Evolutionary conservation across 2,797 vertebrate species (phyloP).

Genomic region (Gastrophryne carolinensis): DNA sequence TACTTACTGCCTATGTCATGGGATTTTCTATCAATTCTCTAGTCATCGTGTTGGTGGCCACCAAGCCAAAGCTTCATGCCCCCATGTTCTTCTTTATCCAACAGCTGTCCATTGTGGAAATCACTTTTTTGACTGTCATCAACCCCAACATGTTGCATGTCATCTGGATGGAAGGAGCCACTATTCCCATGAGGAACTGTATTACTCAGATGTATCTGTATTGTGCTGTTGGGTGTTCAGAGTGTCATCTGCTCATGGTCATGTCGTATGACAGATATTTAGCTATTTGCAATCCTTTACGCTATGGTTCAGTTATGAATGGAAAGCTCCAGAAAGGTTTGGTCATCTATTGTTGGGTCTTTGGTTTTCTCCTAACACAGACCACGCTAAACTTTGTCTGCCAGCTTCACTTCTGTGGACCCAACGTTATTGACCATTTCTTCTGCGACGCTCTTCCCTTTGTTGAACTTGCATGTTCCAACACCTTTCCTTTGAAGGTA

Average conservation of each 20-base stretch:
- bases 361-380: not conserved
- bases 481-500: slow-evolving; percentile 11
- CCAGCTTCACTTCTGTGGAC: slow-evolving; percentile 12
- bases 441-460: slow-evolving; percentile 43
- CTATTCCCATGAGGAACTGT: not conserved
- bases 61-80: no score
- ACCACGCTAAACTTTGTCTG: slow-evolving; percentile 8
- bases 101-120: no score
- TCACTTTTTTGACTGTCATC: slow-evolving; percentile 17
- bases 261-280: slow-evolving; percentile 47
- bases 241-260: slow-evolving; percentile 29
- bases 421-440: slow-evolving; percentile 36
- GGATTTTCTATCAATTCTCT: no score
- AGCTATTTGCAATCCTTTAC: slow-evolving; percentile 44
- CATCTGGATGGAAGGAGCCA: not conserved
- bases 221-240: slow-evolving; percentile 9
- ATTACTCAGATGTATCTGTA: slow-evolving; percentile 35
- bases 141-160: slow-evolving; percentile 27
- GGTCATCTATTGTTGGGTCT: not conserved
- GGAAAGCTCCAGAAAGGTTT: not conserved
- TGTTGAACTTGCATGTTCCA: slow-evolving; percentile 40
- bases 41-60: no score
- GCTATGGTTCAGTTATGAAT: slow-evolving; percentile 20
- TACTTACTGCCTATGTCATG: no score
- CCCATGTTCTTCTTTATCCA: no score